Base-by-base conservation (phyloP, 92 coral and sea anemone genomes). In the Epizoanthus fatuus region DNA sequence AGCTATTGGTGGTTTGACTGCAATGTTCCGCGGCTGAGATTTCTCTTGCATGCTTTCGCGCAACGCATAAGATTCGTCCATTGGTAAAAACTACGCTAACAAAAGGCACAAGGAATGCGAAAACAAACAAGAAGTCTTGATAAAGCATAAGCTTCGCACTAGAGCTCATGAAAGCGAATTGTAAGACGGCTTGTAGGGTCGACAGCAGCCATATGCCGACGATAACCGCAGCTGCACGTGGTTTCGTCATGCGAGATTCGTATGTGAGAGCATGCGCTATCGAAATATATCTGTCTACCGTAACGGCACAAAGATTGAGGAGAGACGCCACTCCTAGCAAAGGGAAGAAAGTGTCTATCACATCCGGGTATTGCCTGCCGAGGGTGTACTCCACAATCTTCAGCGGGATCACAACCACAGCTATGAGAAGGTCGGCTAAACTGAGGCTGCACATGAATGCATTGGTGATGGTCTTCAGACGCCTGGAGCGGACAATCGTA, bases 251-350 rank as follows among this genome's bases (percentile, higher is more conserved):
- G 35, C 88, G 81, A 29, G 85, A 83, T 35, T 92, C 98, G 54
- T 95, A 97, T 3, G 92, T 91, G 35, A 97, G 64, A 10, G 99
- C 92, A 62, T 81, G 89, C 0, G 91, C 71, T 45, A 97, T 97
- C 5, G 98, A 94, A 37, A 95, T 85, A 79, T 92, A 95, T 14
- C 99, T 94, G 53, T 97, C 99, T 51, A 97, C 70, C 2, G 99
- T 97, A 8, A 97, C 99, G 5, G 97, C 98, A 42, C 97, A 92
- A 2, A 97, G 89, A 84, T 91, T 97, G 12, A 97, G 87, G 22
- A 97, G 92, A 9, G 99, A 97, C 3, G 99, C 95, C 7, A 91
- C 96, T 5, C 99, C 99, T 12, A 97, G 88, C 0, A 93, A 82
- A 0, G 99, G 95, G 56, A 91, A 93, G 13, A 95, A 15, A 3